These are phyloP conservation scores for Trinectes maculatus DNA, from an alignment of 2,113 vertebrate genomes.

Conservation along the genomic window DNA sequence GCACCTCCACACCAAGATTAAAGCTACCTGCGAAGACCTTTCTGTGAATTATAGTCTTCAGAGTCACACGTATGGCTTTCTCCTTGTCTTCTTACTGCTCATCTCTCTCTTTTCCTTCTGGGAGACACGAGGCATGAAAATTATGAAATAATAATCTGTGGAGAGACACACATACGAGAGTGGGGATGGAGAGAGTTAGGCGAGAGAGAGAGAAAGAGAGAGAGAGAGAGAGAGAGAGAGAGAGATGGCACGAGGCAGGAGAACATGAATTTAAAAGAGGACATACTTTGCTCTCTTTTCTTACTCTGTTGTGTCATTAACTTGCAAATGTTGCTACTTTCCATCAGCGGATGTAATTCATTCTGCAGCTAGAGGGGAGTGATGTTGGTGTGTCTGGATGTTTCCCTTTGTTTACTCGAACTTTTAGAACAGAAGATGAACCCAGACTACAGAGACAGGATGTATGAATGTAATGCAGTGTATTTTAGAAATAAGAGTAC, in stretches of 20 bases:
- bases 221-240: conserved; percentile 7
- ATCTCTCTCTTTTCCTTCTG: conserved; percentile 36
- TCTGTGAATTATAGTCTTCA: conserved; percentile 45
- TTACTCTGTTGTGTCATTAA: conserved; percentile 68
- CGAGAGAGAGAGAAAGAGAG: conserved; percentile 8
- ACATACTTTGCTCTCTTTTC: conserved; percentile 71
- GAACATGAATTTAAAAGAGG: conserved; percentile 79
- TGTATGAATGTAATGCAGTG: too few species aligned
- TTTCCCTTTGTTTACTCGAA: conserved; percentile 56
- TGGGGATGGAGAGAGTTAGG: conserved; percentile 40
- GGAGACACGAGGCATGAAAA: conserved; percentile 48
- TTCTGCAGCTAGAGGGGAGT: conserved; percentile 31
- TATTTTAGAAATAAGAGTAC: too few species aligned
- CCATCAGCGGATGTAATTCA: conserved; percentile 50
- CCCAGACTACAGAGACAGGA: too few species aligned
- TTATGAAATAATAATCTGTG: conserved; percentile 56
- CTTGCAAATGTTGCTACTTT: conserved; percentile 65
- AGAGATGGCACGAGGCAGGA: conserved; percentile 45
- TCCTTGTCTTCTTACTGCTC: conserved; percentile 37
- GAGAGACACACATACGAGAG: conserved; percentile 46
- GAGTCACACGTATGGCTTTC: conserved; percentile 36
- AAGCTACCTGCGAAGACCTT: conserved; percentile 47
- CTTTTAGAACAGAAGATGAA: conserved; percentile 53
- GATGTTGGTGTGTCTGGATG: conserved; percentile 35
- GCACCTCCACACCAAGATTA: conserved; percentile 66